These are phyloP conservation scores for Piaya cayana DNA, from an alignment of 2,113 vertebrate genomes.

Conservation along the genomic window DNA sequence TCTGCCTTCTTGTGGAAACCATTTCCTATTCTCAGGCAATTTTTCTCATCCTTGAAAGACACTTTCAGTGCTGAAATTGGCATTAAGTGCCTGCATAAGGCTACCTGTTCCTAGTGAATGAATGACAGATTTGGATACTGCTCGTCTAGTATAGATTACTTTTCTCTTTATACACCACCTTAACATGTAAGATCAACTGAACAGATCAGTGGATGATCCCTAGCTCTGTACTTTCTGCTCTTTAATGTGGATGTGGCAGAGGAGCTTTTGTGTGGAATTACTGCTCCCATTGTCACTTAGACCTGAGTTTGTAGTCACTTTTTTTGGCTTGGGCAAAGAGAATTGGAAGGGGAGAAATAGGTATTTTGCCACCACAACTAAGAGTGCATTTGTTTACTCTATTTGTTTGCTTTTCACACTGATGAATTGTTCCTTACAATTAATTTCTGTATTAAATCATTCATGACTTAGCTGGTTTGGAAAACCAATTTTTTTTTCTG, in stretches of 20 bases:
- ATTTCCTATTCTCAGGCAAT: slow-evolving; percentile 2
- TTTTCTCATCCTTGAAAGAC: neutral
- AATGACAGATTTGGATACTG: neutral
- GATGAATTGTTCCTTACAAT: neutral
- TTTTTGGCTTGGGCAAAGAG: neutral
- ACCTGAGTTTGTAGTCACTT: neutral
- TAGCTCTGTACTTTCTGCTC: neutral
- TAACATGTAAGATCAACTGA: neutral
- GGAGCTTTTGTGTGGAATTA: neutral
- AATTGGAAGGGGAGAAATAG: neutral
- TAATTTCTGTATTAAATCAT: neutral
- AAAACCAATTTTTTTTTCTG: neutral
- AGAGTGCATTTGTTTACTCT: neutral
- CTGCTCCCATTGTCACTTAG: neutral
- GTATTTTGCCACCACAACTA: neutral
- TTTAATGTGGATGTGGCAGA: neutral
- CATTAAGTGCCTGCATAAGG: neutral
- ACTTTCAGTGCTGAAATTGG: slow-evolving; percentile 17
- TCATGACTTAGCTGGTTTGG: neutral
- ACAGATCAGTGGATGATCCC: neutral
- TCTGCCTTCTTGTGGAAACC: neutral
- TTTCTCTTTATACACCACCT: neutral
- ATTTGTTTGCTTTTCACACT: neutral
- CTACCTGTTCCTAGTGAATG: neutral
- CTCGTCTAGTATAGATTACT: neutral